Base-by-base conservation (phyloP, 2,797 vertebrate genomes). In the Glossophaga mutica region DNA sequence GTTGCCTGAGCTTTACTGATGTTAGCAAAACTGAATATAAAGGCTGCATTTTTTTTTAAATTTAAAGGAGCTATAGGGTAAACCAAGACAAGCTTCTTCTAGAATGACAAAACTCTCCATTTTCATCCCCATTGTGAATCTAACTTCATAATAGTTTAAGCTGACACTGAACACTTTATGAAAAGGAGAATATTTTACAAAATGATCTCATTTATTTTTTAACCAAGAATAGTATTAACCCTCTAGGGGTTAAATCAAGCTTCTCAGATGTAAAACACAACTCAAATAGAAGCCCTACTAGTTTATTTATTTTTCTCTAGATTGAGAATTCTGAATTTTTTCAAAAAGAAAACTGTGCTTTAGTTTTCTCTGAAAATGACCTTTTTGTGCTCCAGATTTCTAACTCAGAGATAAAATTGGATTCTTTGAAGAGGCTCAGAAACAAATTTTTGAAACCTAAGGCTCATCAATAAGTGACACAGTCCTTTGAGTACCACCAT, bases 321-420 rank as follows among this genome's bases (percentile, higher is more conserved):
- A 91, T 87, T 94, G 82, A 57, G 83, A 96, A 82, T 73, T 34
- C 39, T 90, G 37, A 18, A 9, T 55, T 48, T 34, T 34, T 34
- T 16, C 6, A 87, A 86, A 62, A 86, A 81, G 37, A 70, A 95
- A 94, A 79, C 8, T 48, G 44, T 89, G 42, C 67, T 55, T 91
- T 89, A 83, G 62, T 94, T 95, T 97, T 83, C 85, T 94, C 65
- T 96, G 88, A 97, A 97, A 92, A 92, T 91, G 52, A 96, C 37
- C 90, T 93, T 84, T 96, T 93, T 83, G 62, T 92, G 76, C 24
- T 93, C 42, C 7, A 83, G 29, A 42, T 87, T 96, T 94, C 50
- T 93, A 78, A 50, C 21, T 90, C 70, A 81, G 87, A 95, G 93
- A 96, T 90, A 95, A 97, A 96, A 96, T 44, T 94, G 48, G 29